phyloP scores from a whole-genome alignment of 2,113 vertebrate genomes.

The Daphoenositta chrysoptera region DNA sequence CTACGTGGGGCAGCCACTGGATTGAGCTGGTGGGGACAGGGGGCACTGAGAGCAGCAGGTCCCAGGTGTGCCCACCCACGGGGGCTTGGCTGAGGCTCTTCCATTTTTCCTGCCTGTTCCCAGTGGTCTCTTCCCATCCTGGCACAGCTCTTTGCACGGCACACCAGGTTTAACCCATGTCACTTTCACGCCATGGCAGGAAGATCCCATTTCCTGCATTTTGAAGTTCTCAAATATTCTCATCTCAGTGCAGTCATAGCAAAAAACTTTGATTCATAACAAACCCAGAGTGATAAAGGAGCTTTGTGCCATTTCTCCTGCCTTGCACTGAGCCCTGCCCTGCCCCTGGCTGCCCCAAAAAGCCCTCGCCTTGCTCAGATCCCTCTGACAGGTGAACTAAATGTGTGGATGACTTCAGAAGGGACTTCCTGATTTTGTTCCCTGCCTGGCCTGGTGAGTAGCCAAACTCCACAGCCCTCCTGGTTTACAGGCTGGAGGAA shows the following conservation, averaged over 20 bases:
- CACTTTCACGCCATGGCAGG: fast-evolving
- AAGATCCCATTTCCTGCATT: not conserved
- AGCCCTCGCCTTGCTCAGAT: not conserved
- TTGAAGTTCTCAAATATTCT: not conserved
- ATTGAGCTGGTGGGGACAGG: fast-evolving
- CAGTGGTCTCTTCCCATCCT: fast-evolving
- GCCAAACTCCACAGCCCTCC: not conserved
- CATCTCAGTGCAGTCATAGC: not conserved
- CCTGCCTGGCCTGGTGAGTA: not conserved
- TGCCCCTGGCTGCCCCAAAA: not conserved
- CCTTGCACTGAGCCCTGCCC: not conserved
- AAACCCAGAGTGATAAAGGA: not conserved
- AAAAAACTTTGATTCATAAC: not conserved
- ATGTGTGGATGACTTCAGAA: not conserved
- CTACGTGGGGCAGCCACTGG: fast-evolving
- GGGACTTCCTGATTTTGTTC: not conserved
- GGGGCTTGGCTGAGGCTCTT: not conserved
- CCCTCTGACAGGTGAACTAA: not conserved
- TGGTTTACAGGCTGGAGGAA: not conserved
- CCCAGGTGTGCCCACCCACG: not conserved
- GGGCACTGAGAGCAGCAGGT: not conserved
- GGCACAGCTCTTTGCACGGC: not conserved
- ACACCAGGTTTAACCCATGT: fast-evolving
- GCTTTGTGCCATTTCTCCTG: not conserved
- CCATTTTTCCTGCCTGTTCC: not conserved